Evolutionary conservation across 2,797 vertebrate genomes (phyloP).

Genomic region (Lepus townsendii): DNA sequence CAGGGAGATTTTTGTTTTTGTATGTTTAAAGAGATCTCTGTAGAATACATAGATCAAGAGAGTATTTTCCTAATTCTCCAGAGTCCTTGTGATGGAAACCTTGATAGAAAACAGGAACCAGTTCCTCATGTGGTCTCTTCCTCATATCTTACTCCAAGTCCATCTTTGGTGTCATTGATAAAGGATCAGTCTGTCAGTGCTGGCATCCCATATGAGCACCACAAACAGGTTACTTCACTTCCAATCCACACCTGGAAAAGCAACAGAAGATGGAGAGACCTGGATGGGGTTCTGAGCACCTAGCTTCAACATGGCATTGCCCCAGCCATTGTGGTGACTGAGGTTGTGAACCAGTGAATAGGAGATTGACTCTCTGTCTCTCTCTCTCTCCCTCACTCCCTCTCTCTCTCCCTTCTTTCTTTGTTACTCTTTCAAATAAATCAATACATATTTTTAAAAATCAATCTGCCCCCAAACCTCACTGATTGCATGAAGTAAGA

Average conservation of each 20-base stretch:
- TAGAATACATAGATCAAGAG: neutral
- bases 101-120: neutral
- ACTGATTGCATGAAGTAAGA: neutral
- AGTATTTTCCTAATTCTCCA: conserved; percentile 1
- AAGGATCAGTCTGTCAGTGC: neutral
- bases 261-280: no score
- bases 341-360: no score
- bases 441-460: neutral
- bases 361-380: no score
- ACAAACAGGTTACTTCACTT: no score
- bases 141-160: neutral
- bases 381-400: no score
- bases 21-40: neutral
- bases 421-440: no score
- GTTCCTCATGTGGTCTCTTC: neutral
- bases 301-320: no score
- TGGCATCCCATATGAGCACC: no score
- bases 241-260: no score
- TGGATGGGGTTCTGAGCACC: no score
- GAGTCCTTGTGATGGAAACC: neutral
- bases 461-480: neutral
- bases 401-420: no score
- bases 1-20: neutral
- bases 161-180: neutral
- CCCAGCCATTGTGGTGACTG: no score